A percentile compares a stretch with the other conserved stretches of the same genome.
These are phyloP conservation scores for Microhierax caerulescens DNA, from an alignment of 2,797 vertebrate species.

Conservation along the genomic window DNA sequence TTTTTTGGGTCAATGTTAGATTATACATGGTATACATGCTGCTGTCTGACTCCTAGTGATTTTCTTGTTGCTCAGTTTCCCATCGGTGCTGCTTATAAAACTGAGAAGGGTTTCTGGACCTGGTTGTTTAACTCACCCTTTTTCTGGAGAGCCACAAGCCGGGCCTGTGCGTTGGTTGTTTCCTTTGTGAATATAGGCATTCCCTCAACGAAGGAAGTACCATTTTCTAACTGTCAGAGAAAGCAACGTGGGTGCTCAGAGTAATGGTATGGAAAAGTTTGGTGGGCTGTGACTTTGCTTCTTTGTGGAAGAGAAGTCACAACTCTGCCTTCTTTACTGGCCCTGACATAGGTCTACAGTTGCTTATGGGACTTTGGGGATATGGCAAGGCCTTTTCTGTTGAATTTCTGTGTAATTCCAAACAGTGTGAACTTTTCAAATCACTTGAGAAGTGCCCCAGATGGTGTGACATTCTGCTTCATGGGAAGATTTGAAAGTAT, in stretches of 20 bases:
- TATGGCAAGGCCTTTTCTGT: conserved; percentile 68
- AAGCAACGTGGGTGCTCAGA: not conserved
- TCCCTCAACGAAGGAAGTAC: not conserved
- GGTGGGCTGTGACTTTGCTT: conserved; percentile 46
- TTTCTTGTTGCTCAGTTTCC: not conserved
- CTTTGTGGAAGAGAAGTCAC: conserved; percentile 43
- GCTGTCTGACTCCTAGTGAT: not conserved
- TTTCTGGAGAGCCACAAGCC: not conserved
- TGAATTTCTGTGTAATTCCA: conserved; percentile 72
- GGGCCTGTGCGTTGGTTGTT: not conserved
- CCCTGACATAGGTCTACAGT: conserved; percentile 59
- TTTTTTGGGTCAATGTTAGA: not conserved
- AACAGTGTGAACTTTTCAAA: conserved; percentile 69
- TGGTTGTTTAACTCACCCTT: not conserved
- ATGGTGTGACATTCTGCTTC: conserved; percentile 75
- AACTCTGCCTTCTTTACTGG: conserved; percentile 47
- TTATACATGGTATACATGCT: not conserved
- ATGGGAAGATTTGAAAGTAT: conserved; percentile 67
- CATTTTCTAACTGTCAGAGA: not conserved
- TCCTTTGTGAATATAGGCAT: not conserved
- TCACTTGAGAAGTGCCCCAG: conserved; percentile 73
- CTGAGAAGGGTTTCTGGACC: not conserved
- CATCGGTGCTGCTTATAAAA: not conserved
- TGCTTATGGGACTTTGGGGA: conserved; percentile 67
- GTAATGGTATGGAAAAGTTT: conserved; percentile 12